Conservation (phyloP, 2,797 vertebrate genomes). For the Molossus molossus region DNA sequence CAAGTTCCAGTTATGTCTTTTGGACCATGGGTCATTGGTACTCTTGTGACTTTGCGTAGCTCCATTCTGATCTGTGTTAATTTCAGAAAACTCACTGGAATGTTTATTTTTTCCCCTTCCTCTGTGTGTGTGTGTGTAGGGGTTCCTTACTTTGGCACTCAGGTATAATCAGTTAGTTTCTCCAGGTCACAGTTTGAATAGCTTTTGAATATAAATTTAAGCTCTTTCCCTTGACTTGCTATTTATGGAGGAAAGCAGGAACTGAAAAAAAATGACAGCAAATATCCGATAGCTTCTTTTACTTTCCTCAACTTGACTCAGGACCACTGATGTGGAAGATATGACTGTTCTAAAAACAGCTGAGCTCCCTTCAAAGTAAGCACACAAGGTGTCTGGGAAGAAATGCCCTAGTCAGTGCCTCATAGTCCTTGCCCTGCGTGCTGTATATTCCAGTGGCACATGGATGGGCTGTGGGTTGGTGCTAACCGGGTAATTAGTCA, state of each 20-base stretch:
- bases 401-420: background rate
- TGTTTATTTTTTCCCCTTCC: background rate
- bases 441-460: background rate
- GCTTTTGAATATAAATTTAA: slow-evolving; percentile 60
- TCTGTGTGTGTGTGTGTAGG: background rate
- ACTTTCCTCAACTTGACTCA: background rate
- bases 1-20: slow-evolving; percentile 18
- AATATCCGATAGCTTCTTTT: slow-evolving; percentile 33
- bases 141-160: background rate
- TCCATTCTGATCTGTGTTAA: background rate
- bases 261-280: background rate
- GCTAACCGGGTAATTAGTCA: background rate
- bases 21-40: background rate
- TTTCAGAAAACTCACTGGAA: slow-evolving; percentile 39
- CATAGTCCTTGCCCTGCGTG: background rate
- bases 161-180: background rate
- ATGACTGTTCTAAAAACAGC: background rate
- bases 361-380: background rate
- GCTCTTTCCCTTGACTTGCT: slow-evolving; percentile 18
- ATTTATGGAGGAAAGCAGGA: slow-evolving; percentile 45
- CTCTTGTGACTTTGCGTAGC: background rate
- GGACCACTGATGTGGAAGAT: slow-evolving; percentile 45
- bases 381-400: background rate
- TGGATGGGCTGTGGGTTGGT: background rate
- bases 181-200: background rate